Evolutionary conservation across 64 coral and sea anemone species (phyloP).

Genomic region (Trachythela sp.): DNA sequence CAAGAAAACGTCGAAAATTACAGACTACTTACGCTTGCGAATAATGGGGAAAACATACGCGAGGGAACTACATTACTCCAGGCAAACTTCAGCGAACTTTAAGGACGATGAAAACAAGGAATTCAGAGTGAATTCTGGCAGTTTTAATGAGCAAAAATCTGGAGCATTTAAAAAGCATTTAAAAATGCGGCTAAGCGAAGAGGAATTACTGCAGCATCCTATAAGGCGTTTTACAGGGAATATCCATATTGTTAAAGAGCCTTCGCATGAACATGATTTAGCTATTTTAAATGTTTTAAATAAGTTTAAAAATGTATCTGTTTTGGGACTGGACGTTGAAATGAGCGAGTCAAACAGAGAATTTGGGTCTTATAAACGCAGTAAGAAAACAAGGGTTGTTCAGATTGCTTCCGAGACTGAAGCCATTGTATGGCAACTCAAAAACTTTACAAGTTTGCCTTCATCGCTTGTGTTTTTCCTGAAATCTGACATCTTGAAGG

Average conservation of each 20-base stretch:
- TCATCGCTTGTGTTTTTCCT: slow-evolving; percentile 37
- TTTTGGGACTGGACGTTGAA: slow-evolving; percentile 67
- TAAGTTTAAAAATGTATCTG: slow-evolving; percentile 39
- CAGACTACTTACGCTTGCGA: background rate
- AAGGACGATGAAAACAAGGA: background rate
- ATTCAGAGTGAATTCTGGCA: background rate
- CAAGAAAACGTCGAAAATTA: background rate
- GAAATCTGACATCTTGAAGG: slow-evolving; percentile 44
- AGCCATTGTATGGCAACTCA: slow-evolving; percentile 63
- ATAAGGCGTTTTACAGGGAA: slow-evolving; percentile 42
- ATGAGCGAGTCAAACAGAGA: background rate
- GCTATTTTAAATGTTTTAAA: slow-evolving; percentile 28
- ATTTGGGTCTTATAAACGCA: background rate
- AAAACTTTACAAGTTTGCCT: slow-evolving; percentile 46
- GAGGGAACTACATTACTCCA: background rate
- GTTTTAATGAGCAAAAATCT: background rate
- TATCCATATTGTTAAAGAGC: slow-evolving; percentile 46
- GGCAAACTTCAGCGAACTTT: background rate
- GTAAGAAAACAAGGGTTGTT: slow-evolving; percentile 52
- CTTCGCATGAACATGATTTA: slow-evolving; percentile 29
- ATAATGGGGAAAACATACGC: background rate
- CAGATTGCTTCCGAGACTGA: slow-evolving; percentile 57
- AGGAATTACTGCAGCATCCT: background rate
- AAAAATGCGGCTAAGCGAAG: background rate
- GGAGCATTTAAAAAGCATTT: background rate